Evolutionary conservation across 2,113 vertebrate species (phyloP), one percentile per base, ranked within the genome.

Genomic region (Barbus barbus): DNA sequence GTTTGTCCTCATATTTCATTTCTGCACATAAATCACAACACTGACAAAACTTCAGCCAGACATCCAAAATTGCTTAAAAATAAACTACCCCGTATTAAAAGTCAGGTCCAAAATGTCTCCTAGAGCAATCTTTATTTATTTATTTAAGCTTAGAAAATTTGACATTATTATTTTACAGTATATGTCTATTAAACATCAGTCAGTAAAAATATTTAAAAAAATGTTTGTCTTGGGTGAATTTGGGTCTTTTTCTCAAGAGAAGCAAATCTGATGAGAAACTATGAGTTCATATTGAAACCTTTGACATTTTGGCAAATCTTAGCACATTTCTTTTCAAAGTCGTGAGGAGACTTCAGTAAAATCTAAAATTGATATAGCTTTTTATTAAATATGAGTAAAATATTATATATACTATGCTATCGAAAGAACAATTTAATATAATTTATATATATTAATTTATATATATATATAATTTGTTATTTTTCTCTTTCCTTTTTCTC

Each of bases 1-100:
- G 11, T 31, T 78, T 41, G 38, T 44, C 28, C n/a, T 83, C 65
- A 79, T 83, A 67, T 51, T 41, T n/a, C 11, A 77, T 33, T 63
- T 61, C 18, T 63, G 69, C 53, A 9, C 22, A 85, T 75, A 53
- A 44, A 81, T 81, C 78, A 28, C 22, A 81, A 5, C 3, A 3
- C 51, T 46, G 69, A 81, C 26, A 69, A 81, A 61, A 81, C 53
- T n/a, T 65, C 31, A 53, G 24, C 14, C 28, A 53, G 14, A 48
- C 16, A n/a, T 26, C 16, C 3, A 48, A 33, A 53, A 56, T 22
- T 22, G 51, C 51, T 53, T 53, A 56, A 53, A 71, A 22, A 26
- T 53, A 46, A 71, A 14, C 28, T 61, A 28, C 7, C 7, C 41
- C 12, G 73, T 38, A 26, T 69, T 28, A 31, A 71, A 71, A 71